Conservation (phyloP, 2,888 invertebrate genomes). For the Orthonevra nobilis region DNA sequence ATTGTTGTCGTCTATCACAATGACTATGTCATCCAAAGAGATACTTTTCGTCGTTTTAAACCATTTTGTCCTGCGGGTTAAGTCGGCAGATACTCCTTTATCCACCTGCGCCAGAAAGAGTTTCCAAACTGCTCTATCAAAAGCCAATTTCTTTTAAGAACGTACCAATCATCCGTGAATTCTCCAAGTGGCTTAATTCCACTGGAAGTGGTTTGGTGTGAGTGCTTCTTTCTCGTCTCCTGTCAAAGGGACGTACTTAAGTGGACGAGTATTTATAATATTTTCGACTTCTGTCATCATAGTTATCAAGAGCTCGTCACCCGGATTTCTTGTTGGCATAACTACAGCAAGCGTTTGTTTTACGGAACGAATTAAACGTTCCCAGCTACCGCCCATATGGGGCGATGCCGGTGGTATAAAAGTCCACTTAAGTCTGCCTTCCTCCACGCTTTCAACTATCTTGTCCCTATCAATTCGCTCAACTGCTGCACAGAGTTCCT, state of each 20-base stretch:
- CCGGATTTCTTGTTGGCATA: conserved; percentile 55
- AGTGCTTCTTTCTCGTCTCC: conserved; percentile 63
- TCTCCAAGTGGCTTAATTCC: conserved; percentile 51
- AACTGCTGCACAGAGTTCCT: conserved; percentile 6
- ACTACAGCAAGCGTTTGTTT: conserved; percentile 60
- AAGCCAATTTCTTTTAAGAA: conserved; percentile 50
- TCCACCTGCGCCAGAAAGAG: conserved; percentile 54
- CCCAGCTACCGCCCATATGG: conserved; percentile 66
- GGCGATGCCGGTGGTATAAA: conserved; percentile 71
- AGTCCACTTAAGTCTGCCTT: conserved; percentile 59
- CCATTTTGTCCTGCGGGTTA: too few relatives aligned
- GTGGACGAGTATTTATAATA: conserved; percentile 69
- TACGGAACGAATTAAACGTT: conserved; percentile 50
- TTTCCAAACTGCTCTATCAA: conserved; percentile 49
- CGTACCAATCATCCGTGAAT: conserved; percentile 31
- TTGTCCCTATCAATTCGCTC: conserved; percentile 20
- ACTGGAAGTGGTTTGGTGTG: conserved; percentile 71
- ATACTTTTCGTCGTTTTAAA: too few relatives aligned
- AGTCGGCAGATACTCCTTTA: too few relatives aligned
- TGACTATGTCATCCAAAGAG: too few relatives aligned
- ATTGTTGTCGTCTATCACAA: too few relatives aligned
- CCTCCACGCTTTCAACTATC: conserved; percentile 28
- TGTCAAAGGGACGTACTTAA: conserved; percentile 36
- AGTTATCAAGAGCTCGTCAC: conserved; percentile 63
- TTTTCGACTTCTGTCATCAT: conserved; percentile 54